A percentile compares a stretch with the other conserved stretches of the same genome.
phyloP scores from a whole-genome alignment of 2,113 vertebrate genomes.

The Neogobius melanostomus region DNA sequence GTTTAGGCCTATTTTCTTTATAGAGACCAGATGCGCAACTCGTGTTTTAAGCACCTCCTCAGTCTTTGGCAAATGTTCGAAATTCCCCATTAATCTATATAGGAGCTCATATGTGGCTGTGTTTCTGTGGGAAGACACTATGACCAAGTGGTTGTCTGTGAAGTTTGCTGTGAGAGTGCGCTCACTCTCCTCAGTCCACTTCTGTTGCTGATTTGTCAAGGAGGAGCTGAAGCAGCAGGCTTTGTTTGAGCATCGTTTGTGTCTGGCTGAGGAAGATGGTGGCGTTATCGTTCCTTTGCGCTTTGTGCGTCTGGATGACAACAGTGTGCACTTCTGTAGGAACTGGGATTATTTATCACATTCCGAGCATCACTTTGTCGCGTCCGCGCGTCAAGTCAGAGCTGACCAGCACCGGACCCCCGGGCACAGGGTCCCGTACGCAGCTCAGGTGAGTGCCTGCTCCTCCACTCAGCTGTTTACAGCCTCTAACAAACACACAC shows the following conservation, averaged over 20 bases:
- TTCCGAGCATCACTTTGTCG: slow-evolving; percentile 66
- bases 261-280: slow-evolving; percentile 23
- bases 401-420: slow-evolving; percentile 59
- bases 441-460: slow-evolving; percentile 65
- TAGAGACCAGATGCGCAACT: slow-evolving; percentile 42
- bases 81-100: slow-evolving; percentile 53
- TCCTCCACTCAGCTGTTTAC: not conserved
- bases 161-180: slow-evolving; percentile 15
- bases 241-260: slow-evolving; percentile 31
- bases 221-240: slow-evolving; percentile 22
- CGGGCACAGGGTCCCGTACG: slow-evolving; percentile 46
- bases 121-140: slow-evolving; percentile 26
- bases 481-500: not conserved
- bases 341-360: slow-evolving; percentile 74
- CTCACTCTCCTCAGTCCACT: slow-evolving; percentile 3
- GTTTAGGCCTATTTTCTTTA: slow-evolving; percentile 22
- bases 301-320: slow-evolving; percentile 64
- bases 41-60: slow-evolving; percentile 67
- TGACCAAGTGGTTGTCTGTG: slow-evolving; percentile 21
- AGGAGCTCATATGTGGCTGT: slow-evolving; percentile 48
- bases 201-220: slow-evolving; percentile 12
- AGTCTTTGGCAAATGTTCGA: slow-evolving; percentile 42
- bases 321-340: slow-evolving; percentile 47
- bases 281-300: slow-evolving; percentile 43
- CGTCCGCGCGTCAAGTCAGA: slow-evolving; percentile 67